These are phyloP conservation scores for Cyprinodon brontotheroides DNA, from an alignment of 2,113 vertebrate genomes.

Conservation along the genomic window DNA sequence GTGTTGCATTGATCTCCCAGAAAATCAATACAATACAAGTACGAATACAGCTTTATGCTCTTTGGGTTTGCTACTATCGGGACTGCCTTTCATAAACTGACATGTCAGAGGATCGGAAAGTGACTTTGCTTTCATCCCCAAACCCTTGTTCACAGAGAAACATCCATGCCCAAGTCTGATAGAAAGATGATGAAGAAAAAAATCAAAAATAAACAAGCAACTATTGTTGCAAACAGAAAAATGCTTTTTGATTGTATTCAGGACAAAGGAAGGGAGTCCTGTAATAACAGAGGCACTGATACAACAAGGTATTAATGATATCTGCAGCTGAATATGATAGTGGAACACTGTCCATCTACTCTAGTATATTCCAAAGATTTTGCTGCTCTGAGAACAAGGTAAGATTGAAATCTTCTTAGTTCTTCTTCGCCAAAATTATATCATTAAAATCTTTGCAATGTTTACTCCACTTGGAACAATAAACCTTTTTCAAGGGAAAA, in stretches of 20 bases:
- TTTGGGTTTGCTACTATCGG: conserved; percentile 40
- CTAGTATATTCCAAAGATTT: conserved; percentile 48
- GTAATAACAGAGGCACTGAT: conserved; percentile 38
- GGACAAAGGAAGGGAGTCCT: conserved; percentile 45
- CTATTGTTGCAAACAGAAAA: background rate
- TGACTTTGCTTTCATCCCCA: conserved; percentile 12
- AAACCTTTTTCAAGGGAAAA: conserved; percentile 48
- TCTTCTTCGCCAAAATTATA: conserved; percentile 55
- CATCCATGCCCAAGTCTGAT: conserved; percentile 47
- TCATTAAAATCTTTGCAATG: conserved; percentile 62
- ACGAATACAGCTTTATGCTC: conserved; percentile 40
- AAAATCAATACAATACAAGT: conserved; percentile 60
- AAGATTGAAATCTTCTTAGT: conserved; percentile 41
- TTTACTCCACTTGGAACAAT: conserved; percentile 58
- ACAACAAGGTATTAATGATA: conserved; percentile 47
- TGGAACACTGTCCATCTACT: conserved; percentile 58
- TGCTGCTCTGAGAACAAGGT: conserved; percentile 28
- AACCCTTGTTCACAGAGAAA: conserved; percentile 23
- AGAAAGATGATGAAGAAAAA: conserved; percentile 26
- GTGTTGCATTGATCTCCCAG: conserved; percentile 61
- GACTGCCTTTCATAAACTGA: conserved; percentile 18
- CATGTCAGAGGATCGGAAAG: conserved; percentile 30
- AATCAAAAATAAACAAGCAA: conserved; percentile 11
- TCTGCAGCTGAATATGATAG: conserved; percentile 40
- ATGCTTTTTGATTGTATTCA: conserved; percentile 24